A percentile compares a stretch with the other conserved stretches of the same genome.
Conservation (phyloP, 2,113 vertebrate species). For the Pseudorasbora parva region DNA sequence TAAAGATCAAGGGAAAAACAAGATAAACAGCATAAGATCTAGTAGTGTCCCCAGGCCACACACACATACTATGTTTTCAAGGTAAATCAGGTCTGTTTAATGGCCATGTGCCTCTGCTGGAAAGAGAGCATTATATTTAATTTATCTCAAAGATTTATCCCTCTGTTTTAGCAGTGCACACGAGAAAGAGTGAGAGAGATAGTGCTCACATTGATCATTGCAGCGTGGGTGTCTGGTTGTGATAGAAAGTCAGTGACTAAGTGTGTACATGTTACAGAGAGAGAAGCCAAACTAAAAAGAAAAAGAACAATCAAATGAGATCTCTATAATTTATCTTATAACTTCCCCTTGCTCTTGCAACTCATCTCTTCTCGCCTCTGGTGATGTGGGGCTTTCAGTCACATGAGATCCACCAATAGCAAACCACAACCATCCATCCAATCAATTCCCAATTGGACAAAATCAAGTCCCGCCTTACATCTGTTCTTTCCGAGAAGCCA, state of each 20-base stretch:
- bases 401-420: neutral
- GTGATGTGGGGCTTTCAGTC: neutral
- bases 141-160: constrained; percentile 24
- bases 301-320: neutral
- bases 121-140: constrained; percentile 31
- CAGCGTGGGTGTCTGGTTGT: constrained; percentile 7
- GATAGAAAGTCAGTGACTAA: neutral
- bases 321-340: neutral
- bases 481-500: neutral
- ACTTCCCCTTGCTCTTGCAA: no score
- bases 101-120: neutral
- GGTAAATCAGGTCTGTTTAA: constrained; percentile 41
- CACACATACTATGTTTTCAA: neutral
- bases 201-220: neutral
- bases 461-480: neutral
- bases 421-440: neutral
- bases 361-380: neutral
- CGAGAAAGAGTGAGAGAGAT: neutral
- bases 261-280: neutral
- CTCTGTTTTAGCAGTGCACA: neutral
- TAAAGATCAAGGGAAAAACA: constrained; percentile 23
- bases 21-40: constrained; percentile 29
- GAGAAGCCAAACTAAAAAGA: neutral
- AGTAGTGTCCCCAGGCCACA: neutral
- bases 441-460: neutral